Conservation (phyloP, 2,113 vertebrate species). For the Ptychochromis oligacanthus region DNA sequence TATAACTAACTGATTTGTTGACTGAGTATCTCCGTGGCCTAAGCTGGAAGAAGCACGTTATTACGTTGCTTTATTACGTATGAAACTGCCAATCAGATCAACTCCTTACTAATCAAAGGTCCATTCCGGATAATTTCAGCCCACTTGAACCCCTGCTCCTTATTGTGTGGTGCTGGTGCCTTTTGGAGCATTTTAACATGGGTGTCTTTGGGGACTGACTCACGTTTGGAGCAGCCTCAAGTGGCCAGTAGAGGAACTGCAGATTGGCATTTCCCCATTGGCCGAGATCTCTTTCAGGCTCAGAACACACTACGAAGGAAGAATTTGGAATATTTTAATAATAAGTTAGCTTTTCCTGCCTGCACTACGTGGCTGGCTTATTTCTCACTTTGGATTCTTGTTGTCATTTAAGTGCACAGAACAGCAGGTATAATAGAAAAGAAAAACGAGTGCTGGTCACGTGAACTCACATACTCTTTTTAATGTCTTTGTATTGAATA, state of each 20-base stretch:
- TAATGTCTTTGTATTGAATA: constrained; percentile 1
- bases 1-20: background rate
- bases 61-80: background rate
- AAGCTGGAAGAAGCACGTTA: background rate
- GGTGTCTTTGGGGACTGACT: background rate
- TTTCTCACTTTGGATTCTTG: background rate
- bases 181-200: background rate
- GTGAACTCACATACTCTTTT: background rate
- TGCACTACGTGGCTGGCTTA: no score
- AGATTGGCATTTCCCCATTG: background rate
- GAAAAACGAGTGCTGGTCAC: background rate
- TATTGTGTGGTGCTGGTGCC: background rate
- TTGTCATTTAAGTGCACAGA: background rate
- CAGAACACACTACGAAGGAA: background rate
- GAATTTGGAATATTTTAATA: background rate
- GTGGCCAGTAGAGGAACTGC: background rate
- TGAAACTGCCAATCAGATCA: background rate
- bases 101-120: background rate
- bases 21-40: background rate
- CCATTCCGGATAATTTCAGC: background rate
- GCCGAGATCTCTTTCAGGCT: background rate
- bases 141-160: background rate
- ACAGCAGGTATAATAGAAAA: background rate
- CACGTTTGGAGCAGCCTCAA: background rate
- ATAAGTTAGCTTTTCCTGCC: background rate